Evolutionary conservation across 2,888 invertebrate species (phyloP).

Genomic region (Oeneis ivallda): DNA sequence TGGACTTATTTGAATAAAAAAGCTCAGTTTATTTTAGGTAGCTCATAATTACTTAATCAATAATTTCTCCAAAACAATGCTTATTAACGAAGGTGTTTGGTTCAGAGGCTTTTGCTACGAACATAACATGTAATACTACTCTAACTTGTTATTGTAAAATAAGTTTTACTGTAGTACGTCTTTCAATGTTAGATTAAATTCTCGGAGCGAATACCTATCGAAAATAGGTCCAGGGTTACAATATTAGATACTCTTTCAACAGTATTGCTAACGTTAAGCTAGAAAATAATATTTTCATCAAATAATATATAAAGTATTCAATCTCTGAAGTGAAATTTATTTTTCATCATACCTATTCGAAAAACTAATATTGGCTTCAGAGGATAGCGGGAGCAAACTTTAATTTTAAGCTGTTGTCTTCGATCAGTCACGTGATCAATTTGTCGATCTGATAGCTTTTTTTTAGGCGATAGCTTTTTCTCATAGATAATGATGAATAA

Average conservation of each 20-base stretch:
- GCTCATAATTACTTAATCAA: not conserved
- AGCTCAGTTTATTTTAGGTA: not conserved
- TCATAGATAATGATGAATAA: too few relatives aligned
- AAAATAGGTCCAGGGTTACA: conserved; percentile 20
- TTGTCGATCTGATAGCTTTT: too few relatives aligned
- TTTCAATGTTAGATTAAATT: conserved; percentile 31
- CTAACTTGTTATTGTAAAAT: not conserved
- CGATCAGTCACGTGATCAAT: too few relatives aligned
- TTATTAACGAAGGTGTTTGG: conserved; percentile 6
- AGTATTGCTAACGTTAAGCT: conserved; percentile 4
- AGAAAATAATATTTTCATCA: conserved; percentile 2
- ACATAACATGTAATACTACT: conserved; percentile 1
- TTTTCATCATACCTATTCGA: too few relatives aligned
- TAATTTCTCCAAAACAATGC: not conserved
- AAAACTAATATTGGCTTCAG: too few relatives aligned
- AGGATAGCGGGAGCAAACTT: too few relatives aligned
- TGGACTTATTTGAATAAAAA: too few relatives aligned
- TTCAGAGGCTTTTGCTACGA: not conserved
- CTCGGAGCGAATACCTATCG: conserved; percentile 20
- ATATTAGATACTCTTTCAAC: conserved; percentile 16
- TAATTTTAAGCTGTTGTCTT: too few relatives aligned
- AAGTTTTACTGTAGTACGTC: conserved; percentile 15
- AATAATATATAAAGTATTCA: too few relatives aligned
- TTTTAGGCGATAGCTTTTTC: too few relatives aligned
- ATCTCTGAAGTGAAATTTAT: too few relatives aligned